Conservation (phyloP, 2,888 invertebrate genomes). For the Parelbella ahira region DNA sequence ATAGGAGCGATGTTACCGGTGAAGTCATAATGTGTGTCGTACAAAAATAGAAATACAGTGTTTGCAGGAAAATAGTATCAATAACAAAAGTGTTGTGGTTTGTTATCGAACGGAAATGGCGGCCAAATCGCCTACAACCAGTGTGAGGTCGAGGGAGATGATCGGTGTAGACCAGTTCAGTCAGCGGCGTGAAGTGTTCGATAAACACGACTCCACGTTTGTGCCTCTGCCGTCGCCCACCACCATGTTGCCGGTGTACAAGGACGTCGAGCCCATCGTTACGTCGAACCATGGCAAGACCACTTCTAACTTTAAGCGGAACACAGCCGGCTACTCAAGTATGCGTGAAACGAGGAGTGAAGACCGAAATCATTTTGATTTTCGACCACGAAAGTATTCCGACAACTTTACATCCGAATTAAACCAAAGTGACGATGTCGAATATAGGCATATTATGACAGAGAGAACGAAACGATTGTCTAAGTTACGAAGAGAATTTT, state of each 20-base stretch:
- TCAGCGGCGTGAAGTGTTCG: slow-evolving; percentile 76
- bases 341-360: slow-evolving; percentile 68
- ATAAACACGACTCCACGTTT: slow-evolving; percentile 74
- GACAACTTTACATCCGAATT: slow-evolving; percentile 70
- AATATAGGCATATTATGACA: slow-evolving; percentile 66
- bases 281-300: slow-evolving; percentile 73
- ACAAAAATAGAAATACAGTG: slow-evolving; percentile 74
- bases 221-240: slow-evolving; percentile 62
- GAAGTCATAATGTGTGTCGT: slow-evolving; percentile 76
- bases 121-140: slow-evolving; percentile 72
- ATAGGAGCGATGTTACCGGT: slow-evolving; percentile 72
- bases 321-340: slow-evolving; percentile 66
- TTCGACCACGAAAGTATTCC: slow-evolving; percentile 69
- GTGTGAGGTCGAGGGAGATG: slow-evolving; percentile 73
- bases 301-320: slow-evolving; percentile 69
- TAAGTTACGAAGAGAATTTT: slow-evolving; percentile 65
- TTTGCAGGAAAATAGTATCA: slow-evolving; percentile 77
- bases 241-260: slow-evolving; percentile 45
- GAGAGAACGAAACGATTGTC: slow-evolving; percentile 68
- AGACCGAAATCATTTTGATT: slow-evolving; percentile 54
- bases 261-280: slow-evolving; percentile 60
- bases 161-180: slow-evolving; percentile 75
- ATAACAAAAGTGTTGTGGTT: slow-evolving; percentile 77
- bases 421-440: slow-evolving; percentile 69
- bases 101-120: slow-evolving; percentile 76